Evolutionary conservation across 2,113 vertebrate genomes (phyloP), one percentile per base, ranked within the genome.

Genomic region (Saguinus midas): DNA sequence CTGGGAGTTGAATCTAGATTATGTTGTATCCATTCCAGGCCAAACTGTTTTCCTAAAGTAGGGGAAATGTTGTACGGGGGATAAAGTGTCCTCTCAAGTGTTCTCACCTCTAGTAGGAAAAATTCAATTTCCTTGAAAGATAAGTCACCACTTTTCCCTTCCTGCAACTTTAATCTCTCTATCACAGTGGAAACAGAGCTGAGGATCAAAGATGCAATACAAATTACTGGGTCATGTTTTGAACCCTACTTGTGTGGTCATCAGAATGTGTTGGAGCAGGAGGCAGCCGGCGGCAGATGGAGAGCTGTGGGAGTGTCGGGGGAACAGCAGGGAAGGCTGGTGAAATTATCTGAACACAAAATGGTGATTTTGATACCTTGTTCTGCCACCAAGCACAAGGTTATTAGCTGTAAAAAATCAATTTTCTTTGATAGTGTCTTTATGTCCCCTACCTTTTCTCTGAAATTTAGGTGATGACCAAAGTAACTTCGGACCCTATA

Each of bases 341-440:
- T 70, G 72, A 96, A 95, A 97, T 97, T 84, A 98, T 96, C 95
- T 90, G 96, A 96, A 82, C 89, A 82, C 89, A 94, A 94, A 95
- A 96, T 76, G 50, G 40, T 97, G 97, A 97, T 97, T 98, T 83
- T 95, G 96, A 96, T 93, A 61, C 61, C 96, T 86, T 89, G 93
- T 96, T 97, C 95, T 92, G 95, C 84, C 87, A 96, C 96, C 93
- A 81, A 97, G 96, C 72, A 64, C 96, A 97, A 64, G 96, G 89
- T 94, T 97, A 98, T 98, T 97, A 98, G 95, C 96, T 94, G 90
- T 96, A 96, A 96, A 97, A 98, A 97, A 97, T 98, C 97, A 96
- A 97, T 98, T 98, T 97, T 96, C 95, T 96, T 96, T 97, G 93
- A 97, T 97, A 96, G 92, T 96, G 95, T 98, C 87, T 95, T 75